These are phyloP conservation scores for Micromussa lordhowensis DNA, from an alignment of 92 coral and sea anemone species.

Conservation along the genomic window DNA sequence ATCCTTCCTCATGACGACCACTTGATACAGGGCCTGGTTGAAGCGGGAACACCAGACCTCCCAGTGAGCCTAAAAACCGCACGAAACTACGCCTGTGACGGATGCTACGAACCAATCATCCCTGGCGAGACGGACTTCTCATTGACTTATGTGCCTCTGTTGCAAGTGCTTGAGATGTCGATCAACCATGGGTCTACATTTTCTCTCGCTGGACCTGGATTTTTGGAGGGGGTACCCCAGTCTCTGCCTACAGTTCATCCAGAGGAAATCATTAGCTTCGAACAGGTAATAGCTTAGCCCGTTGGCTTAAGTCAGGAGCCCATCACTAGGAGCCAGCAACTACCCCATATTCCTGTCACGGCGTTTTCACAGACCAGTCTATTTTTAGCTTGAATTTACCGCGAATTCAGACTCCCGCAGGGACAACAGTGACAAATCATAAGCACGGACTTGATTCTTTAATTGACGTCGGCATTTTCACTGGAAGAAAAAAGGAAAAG, in stretches of 20 bases:
- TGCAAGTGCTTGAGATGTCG: slow-evolving; percentile 79
- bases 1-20: slow-evolving; percentile 70
- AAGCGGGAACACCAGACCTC: slow-evolving; percentile 44
- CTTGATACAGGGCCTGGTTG: slow-evolving; percentile 55
- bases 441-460: too few relatives aligned
- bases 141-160: slow-evolving; percentile 68
- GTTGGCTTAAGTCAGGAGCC: too few relatives aligned
- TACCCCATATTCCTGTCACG: too few relatives aligned
- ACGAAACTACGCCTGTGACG: slow-evolving; percentile 78
- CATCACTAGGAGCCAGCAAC: too few relatives aligned
- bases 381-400: too few relatives aligned
- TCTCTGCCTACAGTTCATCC: slow-evolving; percentile 77
- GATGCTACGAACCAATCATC: slow-evolving; percentile 82
- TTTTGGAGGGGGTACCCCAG: slow-evolving; percentile 78
- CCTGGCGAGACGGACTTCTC: slow-evolving; percentile 81
- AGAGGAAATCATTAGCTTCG: slow-evolving; percentile 67
- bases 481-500: too few relatives aligned
- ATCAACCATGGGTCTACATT: slow-evolving; percentile 83
- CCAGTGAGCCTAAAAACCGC: slow-evolving; percentile 61
- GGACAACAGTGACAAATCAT: too few relatives aligned
- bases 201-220: slow-evolving; percentile 66
- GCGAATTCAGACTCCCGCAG: too few relatives aligned
- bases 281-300: slow-evolving; percentile 23
- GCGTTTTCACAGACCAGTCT: too few relatives aligned
- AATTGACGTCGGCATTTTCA: too few relatives aligned